Evolutionary conservation across 2,113 vertebrate species (phyloP).

Genomic region (Asarcornis scutulata): DNA sequence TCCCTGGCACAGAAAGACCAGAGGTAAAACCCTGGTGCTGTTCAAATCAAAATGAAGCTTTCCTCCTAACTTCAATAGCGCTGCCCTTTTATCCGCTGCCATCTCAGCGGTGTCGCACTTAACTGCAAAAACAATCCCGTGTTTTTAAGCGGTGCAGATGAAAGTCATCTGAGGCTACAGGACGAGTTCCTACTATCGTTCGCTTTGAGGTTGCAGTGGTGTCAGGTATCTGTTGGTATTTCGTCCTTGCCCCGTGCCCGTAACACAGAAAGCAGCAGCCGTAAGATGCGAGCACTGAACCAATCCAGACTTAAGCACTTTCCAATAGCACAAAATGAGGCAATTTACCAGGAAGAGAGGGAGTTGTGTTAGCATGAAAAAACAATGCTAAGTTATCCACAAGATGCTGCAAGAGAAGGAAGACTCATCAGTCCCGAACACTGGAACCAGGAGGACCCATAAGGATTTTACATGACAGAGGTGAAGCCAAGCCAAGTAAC

Average conservation of each 20-base stretch:
- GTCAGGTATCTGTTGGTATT: constrained; percentile 28
- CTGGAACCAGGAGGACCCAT: constrained; percentile 2
- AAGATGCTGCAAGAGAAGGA: constrained; percentile 51
- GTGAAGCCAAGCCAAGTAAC: neutral
- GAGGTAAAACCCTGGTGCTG: neutral
- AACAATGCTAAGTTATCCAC: constrained; percentile 61
- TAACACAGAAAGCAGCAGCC: constrained; percentile 44
- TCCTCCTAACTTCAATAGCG: neutral
- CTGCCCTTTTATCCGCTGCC: neutral
- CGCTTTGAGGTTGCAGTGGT: neutral
- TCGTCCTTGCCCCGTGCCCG: neutral
- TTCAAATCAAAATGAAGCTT: neutral
- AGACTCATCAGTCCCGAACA: constrained; percentile 46
- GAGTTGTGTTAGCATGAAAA: constrained; percentile 58
- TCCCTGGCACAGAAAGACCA: constrained; percentile 10
- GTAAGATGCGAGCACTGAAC: neutral
- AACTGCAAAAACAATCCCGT: neutral
- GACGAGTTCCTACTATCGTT: neutral
- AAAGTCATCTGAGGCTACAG: constrained; percentile 28
- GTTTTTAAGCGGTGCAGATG: neutral
- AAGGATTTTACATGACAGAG: neutral
- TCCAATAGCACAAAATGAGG: constrained; percentile 54
- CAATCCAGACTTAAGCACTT: constrained; percentile 55
- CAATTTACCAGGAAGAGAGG: constrained; percentile 61
- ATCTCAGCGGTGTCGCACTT: neutral